Conservation (phyloP, 2,113 vertebrate genomes). For the Verasper variegatus region DNA sequence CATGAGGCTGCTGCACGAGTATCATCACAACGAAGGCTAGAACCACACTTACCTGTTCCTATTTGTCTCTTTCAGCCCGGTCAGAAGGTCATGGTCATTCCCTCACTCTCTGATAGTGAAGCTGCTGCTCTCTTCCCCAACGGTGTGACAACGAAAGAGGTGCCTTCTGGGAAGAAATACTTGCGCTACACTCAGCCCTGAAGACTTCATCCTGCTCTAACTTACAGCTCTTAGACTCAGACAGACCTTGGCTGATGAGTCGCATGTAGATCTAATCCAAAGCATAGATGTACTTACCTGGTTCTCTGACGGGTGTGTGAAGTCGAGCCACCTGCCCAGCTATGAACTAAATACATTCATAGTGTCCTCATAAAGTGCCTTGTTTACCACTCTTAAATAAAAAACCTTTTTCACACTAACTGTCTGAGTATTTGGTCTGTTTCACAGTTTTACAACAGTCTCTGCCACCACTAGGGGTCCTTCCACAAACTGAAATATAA, state of each 20-base stretch:
- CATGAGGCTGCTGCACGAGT: background rate
- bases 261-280: background rate
- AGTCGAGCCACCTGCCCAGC: background rate
- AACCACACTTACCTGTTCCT: background rate
- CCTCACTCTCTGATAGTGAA: constrained; percentile 88
- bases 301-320: background rate
- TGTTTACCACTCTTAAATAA: constrained; percentile 58
- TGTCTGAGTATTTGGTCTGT: background rate
- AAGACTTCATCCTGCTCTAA: constrained; percentile 22
- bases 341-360: background rate
- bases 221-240: background rate
- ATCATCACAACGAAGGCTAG: background rate
- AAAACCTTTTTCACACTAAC: constrained; percentile 33
- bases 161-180: constrained; percentile 95
- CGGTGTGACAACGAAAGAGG: constrained; percentile 89
- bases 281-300: background rate
- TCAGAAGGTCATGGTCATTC: constrained; percentile 93
- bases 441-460: background rate
- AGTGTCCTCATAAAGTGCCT: constrained; percentile 57
- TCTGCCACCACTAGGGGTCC: constrained; percentile 52
- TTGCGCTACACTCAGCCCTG: constrained; percentile 92
- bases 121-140: constrained; percentile 89
- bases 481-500: background rate
- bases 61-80: constrained; percentile 80
- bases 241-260: background rate